Conservation (phyloP, 2,113 vertebrate genomes). For the Platichthys flesus region DNA sequence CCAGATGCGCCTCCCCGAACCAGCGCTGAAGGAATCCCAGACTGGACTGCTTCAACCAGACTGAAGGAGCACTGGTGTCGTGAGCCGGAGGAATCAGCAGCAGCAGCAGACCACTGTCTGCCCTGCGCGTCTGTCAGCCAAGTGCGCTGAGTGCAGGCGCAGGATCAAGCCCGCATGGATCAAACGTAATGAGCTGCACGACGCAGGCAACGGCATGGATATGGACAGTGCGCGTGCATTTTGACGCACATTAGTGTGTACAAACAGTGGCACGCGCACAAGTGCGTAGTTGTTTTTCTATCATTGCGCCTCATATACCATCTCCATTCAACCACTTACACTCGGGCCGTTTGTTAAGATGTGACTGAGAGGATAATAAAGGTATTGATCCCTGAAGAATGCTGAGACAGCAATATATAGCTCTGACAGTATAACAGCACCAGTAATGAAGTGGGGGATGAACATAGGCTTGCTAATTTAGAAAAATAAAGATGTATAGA, state of each 20-base stretch:
- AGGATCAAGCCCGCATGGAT: slow-evolving; percentile 34
- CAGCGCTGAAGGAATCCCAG: slow-evolving; percentile 63
- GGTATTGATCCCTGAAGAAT: neutral
- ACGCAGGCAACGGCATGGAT: slow-evolving; percentile 42
- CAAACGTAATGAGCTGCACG: slow-evolving; percentile 60
- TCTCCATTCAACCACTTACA: neutral
- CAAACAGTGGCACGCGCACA: slow-evolving; percentile 22
- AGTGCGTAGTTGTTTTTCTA: neutral
- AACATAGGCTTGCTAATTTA: too few species aligned
- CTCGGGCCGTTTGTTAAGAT: too few species aligned
- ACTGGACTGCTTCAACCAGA: slow-evolving; percentile 23
- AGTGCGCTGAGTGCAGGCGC: slow-evolving; percentile 43
- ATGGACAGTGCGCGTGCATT: slow-evolving; percentile 26
- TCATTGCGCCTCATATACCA: neutral
- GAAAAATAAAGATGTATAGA: too few species aligned
- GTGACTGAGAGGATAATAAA: neutral
- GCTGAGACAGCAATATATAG: neutral
- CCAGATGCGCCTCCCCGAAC: slow-evolving; percentile 66
- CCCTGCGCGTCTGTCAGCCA: slow-evolving; percentile 42
- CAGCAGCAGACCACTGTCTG: slow-evolving; percentile 22
- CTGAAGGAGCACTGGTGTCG: slow-evolving; percentile 10
- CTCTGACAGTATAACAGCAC: neutral
- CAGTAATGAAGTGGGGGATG: neutral
- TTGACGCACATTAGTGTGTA: slow-evolving; percentile 12
- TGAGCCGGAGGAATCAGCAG: slow-evolving; percentile 8